Evolutionary conservation across 2,113 vertebrate species (phyloP).

Genomic region (Salvator merianae): DNA sequence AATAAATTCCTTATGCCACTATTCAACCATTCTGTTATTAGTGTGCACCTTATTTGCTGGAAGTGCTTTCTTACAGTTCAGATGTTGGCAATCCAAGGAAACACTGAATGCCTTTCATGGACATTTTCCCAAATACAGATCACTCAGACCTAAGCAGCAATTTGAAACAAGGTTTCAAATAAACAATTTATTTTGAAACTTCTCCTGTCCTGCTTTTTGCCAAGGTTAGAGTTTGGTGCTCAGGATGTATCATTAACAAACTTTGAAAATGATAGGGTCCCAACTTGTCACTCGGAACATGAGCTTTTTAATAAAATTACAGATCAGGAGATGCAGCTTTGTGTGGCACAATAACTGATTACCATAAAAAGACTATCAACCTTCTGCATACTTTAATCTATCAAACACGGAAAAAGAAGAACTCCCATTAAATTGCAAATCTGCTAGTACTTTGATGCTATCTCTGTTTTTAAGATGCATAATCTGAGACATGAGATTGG

Average conservation of each 20-base stretch:
- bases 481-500: conserved; percentile 52
- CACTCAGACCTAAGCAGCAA: not conserved
- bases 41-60: not conserved
- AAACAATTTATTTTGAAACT: conserved; percentile 41
- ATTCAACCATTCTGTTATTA: not conserved
- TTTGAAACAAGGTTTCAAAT: conserved; percentile 33
- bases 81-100: not conserved
- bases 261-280: conserved; percentile 46
- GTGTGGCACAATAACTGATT: conserved; percentile 2
- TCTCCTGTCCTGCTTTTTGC: conserved; percentile 47
- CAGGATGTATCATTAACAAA: conserved; percentile 42
- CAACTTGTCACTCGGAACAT: conserved; percentile 38
- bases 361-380: conserved; percentile 32
- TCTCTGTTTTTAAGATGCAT: conserved; percentile 47
- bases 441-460: conserved; percentile 62
- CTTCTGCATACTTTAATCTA: conserved; percentile 38
- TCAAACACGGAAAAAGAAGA: conserved; percentile 20
- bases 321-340: conserved; percentile 27
- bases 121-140: conserved; percentile 30
- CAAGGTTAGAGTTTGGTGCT: conserved; percentile 59
- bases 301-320: conserved; percentile 52
- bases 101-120: not conserved
- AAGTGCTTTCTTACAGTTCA: not conserved
- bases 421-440: conserved; percentile 53
- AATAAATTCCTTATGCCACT: no score